Percentiles rank a stretch among this genome's conserved stretches.
phyloP scores from a whole-genome alignment of 53 echinoderm and acorn worm species.

The Holothuria leucospilota region DNA sequence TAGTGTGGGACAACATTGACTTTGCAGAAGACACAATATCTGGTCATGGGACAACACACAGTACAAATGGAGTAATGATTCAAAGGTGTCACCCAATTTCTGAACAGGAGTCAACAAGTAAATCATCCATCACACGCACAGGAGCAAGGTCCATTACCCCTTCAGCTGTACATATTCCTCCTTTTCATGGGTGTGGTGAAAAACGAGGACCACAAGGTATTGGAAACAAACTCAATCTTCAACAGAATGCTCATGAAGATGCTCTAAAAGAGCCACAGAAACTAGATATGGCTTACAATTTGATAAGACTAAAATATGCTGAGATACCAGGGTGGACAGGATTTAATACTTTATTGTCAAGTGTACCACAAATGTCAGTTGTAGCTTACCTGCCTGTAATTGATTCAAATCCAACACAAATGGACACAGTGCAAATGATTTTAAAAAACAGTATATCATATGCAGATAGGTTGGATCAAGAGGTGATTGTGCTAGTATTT shows the following conservation, averaged over 20 bases:
- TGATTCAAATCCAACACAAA: conserved; percentile 52
- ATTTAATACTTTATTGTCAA: not conserved
- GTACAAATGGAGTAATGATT: conserved; percentile 65
- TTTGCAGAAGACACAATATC: conserved; percentile 69
- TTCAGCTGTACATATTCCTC: too few species aligned
- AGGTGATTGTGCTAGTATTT: conserved; percentile 51
- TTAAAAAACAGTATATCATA: not conserved
- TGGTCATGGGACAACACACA: conserved; percentile 71
- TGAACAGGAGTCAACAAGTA: too few species aligned
- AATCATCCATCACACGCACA: too few species aligned
- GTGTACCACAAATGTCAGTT: conserved; percentile 16
- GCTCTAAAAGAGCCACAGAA: not conserved
- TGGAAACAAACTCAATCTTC: too few species aligned
- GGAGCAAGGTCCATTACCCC: too few species aligned
- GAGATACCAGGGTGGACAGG: conserved; percentile 50
- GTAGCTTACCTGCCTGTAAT: conserved; percentile 68
- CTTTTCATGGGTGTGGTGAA: too few species aligned
- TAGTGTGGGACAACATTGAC: conserved; percentile 75
- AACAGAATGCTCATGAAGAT: too few species aligned
- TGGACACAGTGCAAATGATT: conserved; percentile 65
- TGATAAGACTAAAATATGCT: not conserved
- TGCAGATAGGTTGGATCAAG: too few species aligned
- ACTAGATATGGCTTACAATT: conserved; percentile 22
- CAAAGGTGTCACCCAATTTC: conserved; percentile 14
- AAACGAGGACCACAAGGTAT: too few species aligned